These are phyloP conservation scores for Temnothorax unifasciatus DNA, from an alignment of 2,888 invertebrate genomes.

Conservation along the genomic window DNA sequence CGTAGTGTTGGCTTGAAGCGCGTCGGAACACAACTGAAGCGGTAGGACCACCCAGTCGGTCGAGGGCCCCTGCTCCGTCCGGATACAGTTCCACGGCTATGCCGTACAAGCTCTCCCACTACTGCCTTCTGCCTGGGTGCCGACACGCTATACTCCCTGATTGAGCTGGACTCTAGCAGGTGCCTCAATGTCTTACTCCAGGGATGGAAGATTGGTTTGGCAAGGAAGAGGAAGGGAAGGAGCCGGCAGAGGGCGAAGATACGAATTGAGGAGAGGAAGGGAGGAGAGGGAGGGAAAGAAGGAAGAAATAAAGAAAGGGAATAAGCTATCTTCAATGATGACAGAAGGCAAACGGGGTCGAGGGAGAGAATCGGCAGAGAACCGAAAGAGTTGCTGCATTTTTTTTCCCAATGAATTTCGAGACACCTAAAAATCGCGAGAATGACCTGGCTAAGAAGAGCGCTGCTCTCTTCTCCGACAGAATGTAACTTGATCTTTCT, in stretches of 20 bases:
- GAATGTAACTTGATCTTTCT: not conserved
- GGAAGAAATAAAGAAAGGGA: conserved; percentile 56
- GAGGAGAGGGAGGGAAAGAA: conserved; percentile 45
- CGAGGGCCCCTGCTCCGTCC: conserved; percentile 81
- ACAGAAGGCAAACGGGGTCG: conserved; percentile 51
- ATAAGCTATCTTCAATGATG: conserved; percentile 57
- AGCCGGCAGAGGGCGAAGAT: conserved; percentile 40
- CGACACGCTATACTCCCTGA: conserved; percentile 80
- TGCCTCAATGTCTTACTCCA: conserved; percentile 86
- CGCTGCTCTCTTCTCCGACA: not conserved
- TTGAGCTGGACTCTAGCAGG: conserved; percentile 84
- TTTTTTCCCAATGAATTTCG: not conserved
- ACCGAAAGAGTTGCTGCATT: not conserved
- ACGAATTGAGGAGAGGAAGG: conserved; percentile 63
- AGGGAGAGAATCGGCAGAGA: not conserved
- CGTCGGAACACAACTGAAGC: conserved; percentile 86
- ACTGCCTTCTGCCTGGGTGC: conserved; percentile 78
- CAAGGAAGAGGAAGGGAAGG: conserved; percentile 63
- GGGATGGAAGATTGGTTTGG: conserved; percentile 84
- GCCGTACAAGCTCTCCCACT: conserved; percentile 83
- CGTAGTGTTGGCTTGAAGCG: conserved; percentile 85
- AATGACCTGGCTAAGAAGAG: not conserved
- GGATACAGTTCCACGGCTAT: conserved; percentile 84
- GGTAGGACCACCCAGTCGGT: conserved; percentile 86
- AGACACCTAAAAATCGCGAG: not conserved